phyloP scores from a whole-genome alignment of 2,888 invertebrate species.

The Archips xylosteana region DNA sequence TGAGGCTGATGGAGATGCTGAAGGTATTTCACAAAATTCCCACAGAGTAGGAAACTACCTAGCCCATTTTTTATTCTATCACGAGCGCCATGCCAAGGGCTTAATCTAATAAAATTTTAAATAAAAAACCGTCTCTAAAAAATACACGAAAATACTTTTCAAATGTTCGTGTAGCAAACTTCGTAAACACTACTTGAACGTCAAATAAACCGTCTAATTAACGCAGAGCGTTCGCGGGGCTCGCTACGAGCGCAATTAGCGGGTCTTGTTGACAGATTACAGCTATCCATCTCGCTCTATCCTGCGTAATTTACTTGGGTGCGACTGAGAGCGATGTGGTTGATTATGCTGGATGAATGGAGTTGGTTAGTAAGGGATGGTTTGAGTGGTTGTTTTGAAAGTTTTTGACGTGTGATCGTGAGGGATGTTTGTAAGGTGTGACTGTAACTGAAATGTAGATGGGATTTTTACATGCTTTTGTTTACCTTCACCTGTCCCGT shows the following conservation, averaged over 20 bases:
- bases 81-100: too few relatives aligned
- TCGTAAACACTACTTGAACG: conserved; percentile 60
- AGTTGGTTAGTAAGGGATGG: not conserved
- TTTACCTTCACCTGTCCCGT: too few relatives aligned
- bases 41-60: too few relatives aligned
- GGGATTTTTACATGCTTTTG: too few relatives aligned
- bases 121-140: not conserved
- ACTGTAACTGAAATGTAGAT: too few relatives aligned
- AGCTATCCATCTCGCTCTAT: conserved; percentile 50
- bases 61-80: too few relatives aligned
- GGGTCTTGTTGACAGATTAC: conserved; percentile 70
- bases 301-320: conserved; percentile 17
- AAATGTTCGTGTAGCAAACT: conserved; percentile 7
- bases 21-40: too few relatives aligned
- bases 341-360: conserved; percentile 26
- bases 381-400: conserved; percentile 18
- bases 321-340: conserved; percentile 16
- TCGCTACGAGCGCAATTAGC: conserved; percentile 48
- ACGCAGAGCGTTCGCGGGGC: conserved; percentile 68
- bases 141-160: conserved; percentile 10
- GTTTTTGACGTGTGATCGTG: conserved; percentile 5
- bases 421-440: not conserved
- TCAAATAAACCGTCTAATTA: conserved; percentile 80
- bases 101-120: not conserved
- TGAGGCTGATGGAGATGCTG: too few relatives aligned